Evolutionary conservation across 2,113 vertebrate species (phyloP).

Genomic region (Rutilus rutilus): DNA sequence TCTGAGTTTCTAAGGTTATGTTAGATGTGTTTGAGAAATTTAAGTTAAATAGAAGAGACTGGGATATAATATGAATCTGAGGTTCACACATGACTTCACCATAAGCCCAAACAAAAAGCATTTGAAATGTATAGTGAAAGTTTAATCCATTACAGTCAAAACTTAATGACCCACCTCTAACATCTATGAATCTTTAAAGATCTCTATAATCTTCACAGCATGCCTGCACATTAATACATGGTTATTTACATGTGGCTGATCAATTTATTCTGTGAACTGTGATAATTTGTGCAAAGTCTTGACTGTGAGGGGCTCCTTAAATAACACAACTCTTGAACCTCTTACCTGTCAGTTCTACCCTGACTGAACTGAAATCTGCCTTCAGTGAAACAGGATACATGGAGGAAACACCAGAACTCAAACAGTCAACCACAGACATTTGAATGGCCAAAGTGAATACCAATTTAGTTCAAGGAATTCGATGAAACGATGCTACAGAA

Average conservation of each 20-base stretch:
- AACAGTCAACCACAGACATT: conserved; percentile 32
- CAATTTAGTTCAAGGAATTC: conserved; percentile 22
- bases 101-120: background rate
- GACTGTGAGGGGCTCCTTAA: background rate
- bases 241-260: background rate
- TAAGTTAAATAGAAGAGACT: too few species aligned
- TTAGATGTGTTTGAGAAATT: too few species aligned
- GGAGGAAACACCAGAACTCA: conserved; percentile 40
- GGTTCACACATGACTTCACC: background rate
- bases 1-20: too few species aligned
- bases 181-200: too few species aligned
- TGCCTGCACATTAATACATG: background rate
- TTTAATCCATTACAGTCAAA: too few species aligned
- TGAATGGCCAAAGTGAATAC: conserved; percentile 4
- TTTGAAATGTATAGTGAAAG: background rate
- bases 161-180: too few species aligned
- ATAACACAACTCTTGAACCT: conserved; percentile 3
- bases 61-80: too few species aligned
- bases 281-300: background rate
- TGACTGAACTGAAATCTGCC: background rate
- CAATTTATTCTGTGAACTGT: background rate
- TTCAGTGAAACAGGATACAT: conserved; percentile 5
- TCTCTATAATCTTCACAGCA: background rate
- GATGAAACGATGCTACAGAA: conserved; percentile 8
- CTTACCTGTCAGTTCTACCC: conserved; percentile 8